phyloP scores from a whole-genome alignment of 2,888 invertebrate genomes.

The Rhagophthalmus giganteus region DNA sequence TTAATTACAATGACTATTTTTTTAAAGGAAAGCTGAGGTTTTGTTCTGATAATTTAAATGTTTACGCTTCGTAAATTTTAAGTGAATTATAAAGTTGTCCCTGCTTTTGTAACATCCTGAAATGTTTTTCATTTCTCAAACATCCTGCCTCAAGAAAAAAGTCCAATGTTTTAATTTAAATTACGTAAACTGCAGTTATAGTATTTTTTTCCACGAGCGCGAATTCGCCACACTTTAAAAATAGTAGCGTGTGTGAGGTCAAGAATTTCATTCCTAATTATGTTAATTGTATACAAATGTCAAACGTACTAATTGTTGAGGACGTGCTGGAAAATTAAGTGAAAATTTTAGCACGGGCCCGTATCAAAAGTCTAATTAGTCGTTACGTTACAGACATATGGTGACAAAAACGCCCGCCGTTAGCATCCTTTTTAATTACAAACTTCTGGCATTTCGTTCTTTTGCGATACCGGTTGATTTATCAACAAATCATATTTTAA shows the following conservation, averaged over 20 bases:
- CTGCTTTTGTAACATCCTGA: constrained; percentile 29
- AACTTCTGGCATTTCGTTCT: not conserved
- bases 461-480: no score
- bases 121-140: constrained; percentile 6
- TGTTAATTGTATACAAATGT: constrained; percentile 30
- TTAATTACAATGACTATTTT: constrained; percentile 6
- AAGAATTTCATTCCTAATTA: constrained; percentile 33
- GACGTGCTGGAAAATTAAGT: constrained; percentile 32
- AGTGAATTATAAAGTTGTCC: constrained; percentile 24
- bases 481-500: no score
- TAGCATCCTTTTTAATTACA: constrained; percentile 5
- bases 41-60: constrained; percentile 30
- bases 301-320: constrained; percentile 24
- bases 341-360: constrained; percentile 43
- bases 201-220: no score
- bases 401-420: constrained; percentile 3
- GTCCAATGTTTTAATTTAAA: not conserved
- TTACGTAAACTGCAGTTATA: constrained; percentile 9
- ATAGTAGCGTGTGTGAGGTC: constrained; percentile 34
- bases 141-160: constrained; percentile 6
- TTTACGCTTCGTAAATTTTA: constrained; percentile 28
- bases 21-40: constrained; percentile 26
- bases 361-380: constrained; percentile 45
- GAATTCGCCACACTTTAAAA: constrained; percentile 22
- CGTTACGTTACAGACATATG: constrained; percentile 22